These are phyloP conservation scores for Mercenaria mercenaria DNA, from an alignment of 1,140 invertebrate species.

Conservation along the genomic window DNA sequence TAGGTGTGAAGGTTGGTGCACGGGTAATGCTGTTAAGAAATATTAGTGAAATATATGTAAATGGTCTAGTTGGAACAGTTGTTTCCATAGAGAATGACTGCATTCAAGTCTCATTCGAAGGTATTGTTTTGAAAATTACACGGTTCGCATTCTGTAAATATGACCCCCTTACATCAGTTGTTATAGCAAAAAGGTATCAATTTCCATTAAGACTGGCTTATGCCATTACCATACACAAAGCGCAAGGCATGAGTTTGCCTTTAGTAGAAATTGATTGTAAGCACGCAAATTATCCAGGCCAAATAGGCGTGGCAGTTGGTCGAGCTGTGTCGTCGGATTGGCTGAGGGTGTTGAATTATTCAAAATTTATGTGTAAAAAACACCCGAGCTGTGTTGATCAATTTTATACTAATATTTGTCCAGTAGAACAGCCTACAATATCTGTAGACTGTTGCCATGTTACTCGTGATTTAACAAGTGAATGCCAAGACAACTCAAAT, in stretches of 20 bases:
- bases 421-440: too few relatives aligned
- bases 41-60: background rate
- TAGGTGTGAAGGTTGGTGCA: background rate
- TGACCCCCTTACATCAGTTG: background rate
- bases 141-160: background rate
- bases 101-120: background rate
- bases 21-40: background rate
- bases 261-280: background rate
- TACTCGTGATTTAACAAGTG: too few relatives aligned
- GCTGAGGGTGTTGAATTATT: background rate
- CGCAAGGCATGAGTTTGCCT: background rate
- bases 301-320: background rate
- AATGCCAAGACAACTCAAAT: too few relatives aligned
- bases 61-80: background rate
- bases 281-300: background rate
- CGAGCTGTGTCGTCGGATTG: background rate
- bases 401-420: too few relatives aligned
- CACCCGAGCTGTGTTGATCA: background rate
- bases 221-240: background rate
- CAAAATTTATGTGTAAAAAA: background rate
- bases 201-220: constrained; percentile 18
- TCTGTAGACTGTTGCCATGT: too few relatives aligned
- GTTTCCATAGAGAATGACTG: background rate
- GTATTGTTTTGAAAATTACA: background rate
- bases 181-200: constrained; percentile 1